A percentile compares a stretch with the other conserved stretches of the same genome.
Evolutionary conservation across 2,888 invertebrate genomes (phyloP).

Genomic region (Diplazon laetatorius): DNA sequence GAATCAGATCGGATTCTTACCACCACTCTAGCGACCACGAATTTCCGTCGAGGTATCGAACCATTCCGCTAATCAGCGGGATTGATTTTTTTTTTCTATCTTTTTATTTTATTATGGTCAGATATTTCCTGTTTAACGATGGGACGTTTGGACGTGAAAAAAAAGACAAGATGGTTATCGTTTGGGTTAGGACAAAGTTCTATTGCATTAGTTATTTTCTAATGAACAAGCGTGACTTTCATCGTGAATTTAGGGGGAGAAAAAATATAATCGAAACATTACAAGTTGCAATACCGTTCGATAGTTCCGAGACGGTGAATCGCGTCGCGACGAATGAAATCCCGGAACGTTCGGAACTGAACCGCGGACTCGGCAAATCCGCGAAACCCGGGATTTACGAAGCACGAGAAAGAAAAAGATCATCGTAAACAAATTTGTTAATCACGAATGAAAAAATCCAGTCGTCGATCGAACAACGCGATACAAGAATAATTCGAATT

Average conservation of each 20-base stretch:
- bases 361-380: slow-evolving; percentile 29
- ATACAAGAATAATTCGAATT: too few relatives aligned
- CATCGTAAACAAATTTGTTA: neutral
- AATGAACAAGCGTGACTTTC: neutral
- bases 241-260: neutral
- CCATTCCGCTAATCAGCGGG: slow-evolving; percentile 24
- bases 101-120: neutral
- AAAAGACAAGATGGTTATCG: neutral
- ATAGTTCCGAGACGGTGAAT: neutral
- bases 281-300: neutral
- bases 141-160: neutral
- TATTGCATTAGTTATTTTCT: too few relatives aligned
- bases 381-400: slow-evolving; percentile 57
- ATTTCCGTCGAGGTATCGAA: slow-evolving; percentile 28
- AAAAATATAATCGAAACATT: neutral
- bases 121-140: slow-evolving; percentile 4
- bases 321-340: neutral
- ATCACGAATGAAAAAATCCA: too few relatives aligned
- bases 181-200: neutral
- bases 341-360: slow-evolving; percentile 46
- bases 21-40: slow-evolving; percentile 17
- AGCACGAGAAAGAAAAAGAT: slow-evolving; percentile 16
- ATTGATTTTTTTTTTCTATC: slow-evolving; percentile 33
- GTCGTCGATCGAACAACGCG: too few relatives aligned
- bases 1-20: neutral